Base-by-base conservation (phyloP, 2,797 vertebrate genomes). In the Microctenopoma stevenorrisi region DNA sequence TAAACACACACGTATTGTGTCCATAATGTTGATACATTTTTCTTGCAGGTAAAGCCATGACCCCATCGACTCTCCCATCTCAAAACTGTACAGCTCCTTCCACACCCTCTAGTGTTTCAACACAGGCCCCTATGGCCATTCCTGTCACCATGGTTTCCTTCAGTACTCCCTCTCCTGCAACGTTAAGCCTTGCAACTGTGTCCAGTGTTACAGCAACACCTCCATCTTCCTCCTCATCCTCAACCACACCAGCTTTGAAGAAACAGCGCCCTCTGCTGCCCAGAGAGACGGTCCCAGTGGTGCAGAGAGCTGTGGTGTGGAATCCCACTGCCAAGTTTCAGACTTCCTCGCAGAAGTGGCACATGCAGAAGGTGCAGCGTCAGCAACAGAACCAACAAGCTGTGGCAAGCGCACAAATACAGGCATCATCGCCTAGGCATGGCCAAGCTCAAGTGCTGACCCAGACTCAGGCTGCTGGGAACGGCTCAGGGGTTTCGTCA, bases 261-360 rank as follows among this genome's bases (percentile, higher is more conserved):
- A 99, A 99, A 89, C 98, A 98, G 93, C 96, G 97, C 72, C 97
- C 96, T 49, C 94, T 99, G 70, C 93, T 99, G 79, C 97, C 97
- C 35, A 95, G 98, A 87, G 98, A 99, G 92, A 96, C 96, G 0
- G 94, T 95, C 16, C 97, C 97, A 0, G 96, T 97, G 49, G 96
- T 97, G 83, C 96, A 98, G 93, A 94, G 96, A 64, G 93, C 94
- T 0, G 96, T 98, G 28, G 96, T 98, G 86, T 99, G 97, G 97
- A 99, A 96, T 88, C 95, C 97, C 43, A 92, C 95, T 9, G 93
- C 94, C 82, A 98, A 98, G 90, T 98, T 98, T 91, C 97, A 99
- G 92, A 98, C 96, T 0, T 97, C 97, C 2, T 98, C 97, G 55
- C 98, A 98, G 92, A 99, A 99, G 92, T 99, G 97, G 98, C 97